These are phyloP conservation scores for Tethya wilhelma DNA, from an alignment of 37 sponge, comb jelly and placozoan species.

Conservation along the genomic window DNA sequence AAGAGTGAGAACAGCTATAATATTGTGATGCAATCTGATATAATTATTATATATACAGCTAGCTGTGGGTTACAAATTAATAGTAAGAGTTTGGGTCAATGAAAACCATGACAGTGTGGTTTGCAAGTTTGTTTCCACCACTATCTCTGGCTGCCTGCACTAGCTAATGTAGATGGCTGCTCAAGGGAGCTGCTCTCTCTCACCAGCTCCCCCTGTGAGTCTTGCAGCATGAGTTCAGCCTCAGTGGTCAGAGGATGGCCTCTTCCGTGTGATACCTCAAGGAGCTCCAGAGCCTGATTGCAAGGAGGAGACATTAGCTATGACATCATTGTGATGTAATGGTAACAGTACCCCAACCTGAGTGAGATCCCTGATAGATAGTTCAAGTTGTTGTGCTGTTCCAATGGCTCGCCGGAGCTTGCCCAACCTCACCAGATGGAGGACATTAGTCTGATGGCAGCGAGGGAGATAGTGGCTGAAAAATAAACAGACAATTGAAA, in stretches of 20 bases:
- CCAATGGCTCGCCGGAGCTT: conserved; percentile 37
- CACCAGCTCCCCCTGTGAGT: conserved; percentile 21
- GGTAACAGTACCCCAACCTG: conserved; percentile 11
- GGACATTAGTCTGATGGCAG: conserved; percentile 24
- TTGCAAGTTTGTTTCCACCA: too few species aligned
- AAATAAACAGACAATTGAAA: too few species aligned
- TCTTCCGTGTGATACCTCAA: conserved; percentile 2
- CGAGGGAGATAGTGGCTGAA: conserved; percentile 3
- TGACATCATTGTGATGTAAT: not conserved
- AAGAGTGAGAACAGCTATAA: too few species aligned
- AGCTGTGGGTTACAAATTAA: too few species aligned
- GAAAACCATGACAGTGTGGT: too few species aligned
- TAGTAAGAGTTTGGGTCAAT: too few species aligned
- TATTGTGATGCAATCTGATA: too few species aligned
- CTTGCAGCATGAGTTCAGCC: conserved; percentile 7
- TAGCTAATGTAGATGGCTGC: too few species aligned
- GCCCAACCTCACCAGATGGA: conserved; percentile 45
- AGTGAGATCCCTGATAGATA: not conserved
- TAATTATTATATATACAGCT: too few species aligned
- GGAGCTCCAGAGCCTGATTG: conserved; percentile 7
- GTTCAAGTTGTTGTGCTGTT: not conserved
- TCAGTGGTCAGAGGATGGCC: conserved; percentile 4
- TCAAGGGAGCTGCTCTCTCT: too few species aligned
- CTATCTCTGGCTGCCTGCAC: too few species aligned
- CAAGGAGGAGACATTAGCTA: not conserved